Base-by-base conservation (phyloP, 2,797 vertebrate species). In the Syngnathus acus region DNA sequence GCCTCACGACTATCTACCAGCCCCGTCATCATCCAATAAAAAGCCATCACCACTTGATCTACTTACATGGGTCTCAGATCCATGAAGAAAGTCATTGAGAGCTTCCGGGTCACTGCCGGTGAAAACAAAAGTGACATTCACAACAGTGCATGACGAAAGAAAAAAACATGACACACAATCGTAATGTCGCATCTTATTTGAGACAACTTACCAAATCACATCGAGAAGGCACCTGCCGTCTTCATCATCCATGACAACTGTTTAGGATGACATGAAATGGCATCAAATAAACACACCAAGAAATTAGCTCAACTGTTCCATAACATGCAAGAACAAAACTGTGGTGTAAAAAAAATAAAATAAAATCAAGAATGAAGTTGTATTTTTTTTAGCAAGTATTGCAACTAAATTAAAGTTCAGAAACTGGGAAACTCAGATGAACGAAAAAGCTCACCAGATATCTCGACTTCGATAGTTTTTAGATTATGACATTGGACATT, bases 171-270 rank as follows among this genome's bases (percentile, higher is more conserved):
- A n/a, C 5, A 42, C 1, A 11, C 38, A 3, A 4, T 14, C 1
- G 39, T 64, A 11, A 37, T 21, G 5, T 42, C 26, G 19, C 11
- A 19, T 21, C 11, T 38, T 2, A 14, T 67, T 6, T 47, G n/a
- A 6, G n/a, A 9, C 0, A 17, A 93, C 96, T 93, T 88, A 98
- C 96, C 96, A 98, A 91, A 98, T 98, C 87, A 98, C 95, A 92
- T 98, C 96, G 92, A 98, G 90, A 94, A 98, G 93, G 93, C 96
- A 98, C 91, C 96, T 95, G 91, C 96, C 95, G 75, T 98, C 96
- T 93, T 98, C 96, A 98, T 98, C 96, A 93, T 98, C 96, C 96
- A 98, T 98, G 94, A 93, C 96, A 96, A 96, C 96, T 96, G 88
- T 67, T 77, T 51, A 69, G 75, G 59, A 78, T 14, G 40, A 67